Base-by-base conservation (phyloP, 2,797 vertebrate species). In the Anas acuta region DNA sequence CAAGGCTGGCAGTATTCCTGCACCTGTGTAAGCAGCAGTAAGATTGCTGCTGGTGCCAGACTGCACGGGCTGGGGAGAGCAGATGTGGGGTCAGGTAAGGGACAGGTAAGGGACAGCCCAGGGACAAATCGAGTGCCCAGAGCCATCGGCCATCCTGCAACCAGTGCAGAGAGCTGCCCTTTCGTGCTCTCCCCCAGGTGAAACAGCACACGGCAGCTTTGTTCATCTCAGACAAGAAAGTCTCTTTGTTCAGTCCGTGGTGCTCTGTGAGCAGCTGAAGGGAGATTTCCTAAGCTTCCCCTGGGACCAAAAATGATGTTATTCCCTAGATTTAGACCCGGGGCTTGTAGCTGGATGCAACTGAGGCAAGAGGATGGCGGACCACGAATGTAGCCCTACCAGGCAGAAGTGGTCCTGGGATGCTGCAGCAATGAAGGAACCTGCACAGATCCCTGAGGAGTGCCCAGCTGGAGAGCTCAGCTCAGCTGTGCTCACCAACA, bases 1-100 rank as follows among this genome's bases (percentile, higher is more conserved):
- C 43, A 76, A 69, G 47, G 35, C 64, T 84, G 77, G 26, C 37
- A 77, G 69, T 2, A 30, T 61, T 92, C 80, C 61, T 81, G 73
- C 60, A 87, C 78, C 75, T 74, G 53, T 70, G 7, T 9, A 91
- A 89, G 85, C 79, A 92, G 76, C 70, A 75, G n/a, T 8, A 49
- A 77, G 84, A 35, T n/a, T 1, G 8, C 13, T 58, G 73, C 11
- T 45, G 69, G 35, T 89, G 82, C 76, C 82, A 67, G 57, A 58
- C 53, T 65, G 69, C 17, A 65, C 0, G 2, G 43, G 33, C 30
- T 32, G n/a, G 0, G 3, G 51, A 28, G 22, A 76, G 62, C 37
- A 79, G 35, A 66, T 32, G 47, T 0, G 0, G 16, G 43, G n/a
- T 16, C 7, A 4, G 51, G 20, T 30, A 60, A 80, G 58, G 65